Conservation (phyloP, 2,888 invertebrate genomes). For the Microplitis deprimator region DNA sequence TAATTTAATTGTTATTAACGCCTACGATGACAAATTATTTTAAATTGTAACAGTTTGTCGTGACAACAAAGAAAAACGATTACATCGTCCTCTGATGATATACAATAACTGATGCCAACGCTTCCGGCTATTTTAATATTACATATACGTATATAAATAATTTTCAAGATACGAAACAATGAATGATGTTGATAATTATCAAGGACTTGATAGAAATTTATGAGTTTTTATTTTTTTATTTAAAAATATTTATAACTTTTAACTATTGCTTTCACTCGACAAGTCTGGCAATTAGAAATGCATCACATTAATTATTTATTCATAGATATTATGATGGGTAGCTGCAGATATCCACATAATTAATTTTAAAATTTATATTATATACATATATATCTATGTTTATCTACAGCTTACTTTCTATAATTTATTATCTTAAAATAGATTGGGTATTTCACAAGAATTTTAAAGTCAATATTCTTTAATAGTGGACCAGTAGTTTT, state of each 20-base stretch:
- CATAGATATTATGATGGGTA: background rate
- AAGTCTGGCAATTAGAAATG: background rate
- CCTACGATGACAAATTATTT: background rate
- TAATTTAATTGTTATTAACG: background rate
- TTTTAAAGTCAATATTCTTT: background rate
- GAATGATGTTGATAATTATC: background rate
- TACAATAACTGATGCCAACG: background rate
- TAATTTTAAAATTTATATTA: background rate
- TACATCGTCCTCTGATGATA: background rate
- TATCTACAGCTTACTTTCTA: background rate
- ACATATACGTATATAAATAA: background rate
- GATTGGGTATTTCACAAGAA: background rate
- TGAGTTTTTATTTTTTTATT: conserved; percentile 9
- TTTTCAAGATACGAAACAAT: background rate
- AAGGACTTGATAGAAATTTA: background rate
- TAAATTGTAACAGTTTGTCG: background rate
- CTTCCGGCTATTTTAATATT: background rate
- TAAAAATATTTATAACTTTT: conserved; percentile 5
- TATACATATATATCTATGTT: background rate
- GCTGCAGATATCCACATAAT: background rate
- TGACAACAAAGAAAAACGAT: background rate
- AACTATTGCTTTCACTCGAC: conserved; percentile 26
- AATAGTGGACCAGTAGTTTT: background rate
- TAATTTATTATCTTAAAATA: background rate
- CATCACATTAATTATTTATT: conserved; percentile 18